Conservation (phyloP, 2,888 invertebrate genomes). For the Strigamia transsilvanica region DNA sequence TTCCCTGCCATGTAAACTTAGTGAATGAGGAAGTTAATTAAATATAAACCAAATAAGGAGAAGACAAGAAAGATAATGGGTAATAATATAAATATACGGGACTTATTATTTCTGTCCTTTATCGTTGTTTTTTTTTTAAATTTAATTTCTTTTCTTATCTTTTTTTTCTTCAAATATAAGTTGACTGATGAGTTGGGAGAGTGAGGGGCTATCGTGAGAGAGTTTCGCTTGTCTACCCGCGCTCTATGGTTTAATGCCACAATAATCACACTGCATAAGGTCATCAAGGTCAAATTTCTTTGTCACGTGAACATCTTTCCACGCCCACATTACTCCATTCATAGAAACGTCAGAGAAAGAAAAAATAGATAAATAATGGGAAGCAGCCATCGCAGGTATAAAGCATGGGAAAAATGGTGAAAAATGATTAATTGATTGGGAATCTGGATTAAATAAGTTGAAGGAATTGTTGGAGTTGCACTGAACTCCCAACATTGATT, state of each 20-base stretch:
- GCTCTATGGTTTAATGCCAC: slow-evolving; percentile 30
- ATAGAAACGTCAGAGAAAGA: background rate
- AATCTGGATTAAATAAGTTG: background rate
- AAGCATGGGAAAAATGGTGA: background rate
- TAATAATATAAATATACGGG: slow-evolving; percentile 30
- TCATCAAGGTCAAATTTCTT: slow-evolving; percentile 21
- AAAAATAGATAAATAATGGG: slow-evolving; percentile 17
- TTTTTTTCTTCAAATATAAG: slow-evolving; percentile 15
- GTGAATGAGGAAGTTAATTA: slow-evolving; percentile 16
- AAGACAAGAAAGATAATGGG: slow-evolving; percentile 7
- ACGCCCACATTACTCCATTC: slow-evolving; percentile 30
- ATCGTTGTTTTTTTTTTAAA: background rate
- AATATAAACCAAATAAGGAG: background rate
- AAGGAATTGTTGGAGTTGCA: background rate
- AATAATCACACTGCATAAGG: slow-evolving; percentile 16
- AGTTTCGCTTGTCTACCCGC: slow-evolving; percentile 21
- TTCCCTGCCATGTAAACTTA: too few relatives aligned
- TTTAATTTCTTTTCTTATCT: slow-evolving; percentile 21
- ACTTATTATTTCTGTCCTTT: slow-evolving; percentile 26
- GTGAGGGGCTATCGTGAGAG: slow-evolving; percentile 26
- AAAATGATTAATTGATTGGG: background rate
- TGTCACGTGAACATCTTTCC: slow-evolving; percentile 26
- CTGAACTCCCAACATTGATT: background rate
- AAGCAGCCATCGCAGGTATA: background rate
- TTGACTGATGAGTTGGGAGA: slow-evolving; percentile 21